Evolutionary conservation across 1,140 invertebrate genomes (phyloP).

Genomic region (Drosophila pandora): DNA sequence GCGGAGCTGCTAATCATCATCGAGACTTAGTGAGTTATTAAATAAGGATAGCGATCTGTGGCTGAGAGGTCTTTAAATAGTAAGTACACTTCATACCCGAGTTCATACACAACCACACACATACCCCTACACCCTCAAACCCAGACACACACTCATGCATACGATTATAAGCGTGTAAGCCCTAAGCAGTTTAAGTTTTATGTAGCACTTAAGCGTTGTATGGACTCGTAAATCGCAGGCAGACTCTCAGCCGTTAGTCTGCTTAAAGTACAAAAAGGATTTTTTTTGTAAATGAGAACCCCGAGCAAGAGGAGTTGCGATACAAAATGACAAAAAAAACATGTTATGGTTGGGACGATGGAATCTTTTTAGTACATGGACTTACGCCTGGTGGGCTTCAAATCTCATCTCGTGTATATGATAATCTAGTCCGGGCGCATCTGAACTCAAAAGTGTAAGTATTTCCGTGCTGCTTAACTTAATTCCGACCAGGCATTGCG

Average conservation of each 20-base stretch:
- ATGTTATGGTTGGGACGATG: conserved; percentile 30
- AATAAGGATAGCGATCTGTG: conserved; percentile 54
- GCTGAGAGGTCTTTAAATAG: conserved; percentile 54
- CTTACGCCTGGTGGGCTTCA: conserved; percentile 34
- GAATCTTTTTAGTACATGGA: conserved; percentile 43
- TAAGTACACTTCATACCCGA: conserved; percentile 29
- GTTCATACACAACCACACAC: conserved; percentile 1
- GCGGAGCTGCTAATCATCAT: conserved; percentile 76
- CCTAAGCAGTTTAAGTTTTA: conserved; percentile 78
- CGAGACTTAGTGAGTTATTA: conserved; percentile 74
- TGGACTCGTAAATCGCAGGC: conserved; percentile 73
- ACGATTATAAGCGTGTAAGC: conserved; percentile 58
- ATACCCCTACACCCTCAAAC: conserved; percentile 1
- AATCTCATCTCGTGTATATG: conserved; percentile 36
- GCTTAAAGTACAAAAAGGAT: conserved; percentile 39
- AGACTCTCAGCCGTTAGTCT: conserved; percentile 49
- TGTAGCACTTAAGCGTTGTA: conserved; percentile 76
- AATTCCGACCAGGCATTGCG: conserved; percentile 43
- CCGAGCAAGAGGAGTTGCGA: conserved; percentile 1
- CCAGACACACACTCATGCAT: conserved; percentile 27
- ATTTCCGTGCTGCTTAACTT: conserved; percentile 51
- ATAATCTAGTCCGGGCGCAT: conserved; percentile 33
- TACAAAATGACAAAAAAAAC: conserved; percentile 20
- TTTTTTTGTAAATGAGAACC: not conserved
- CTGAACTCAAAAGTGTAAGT: conserved; percentile 49